Percentiles rank a stretch among this genome's conserved stretches.
These are phyloP conservation scores for Helobdella robusta DNA, from an alignment of 2,888 invertebrate species.

Conservation along the genomic window DNA sequence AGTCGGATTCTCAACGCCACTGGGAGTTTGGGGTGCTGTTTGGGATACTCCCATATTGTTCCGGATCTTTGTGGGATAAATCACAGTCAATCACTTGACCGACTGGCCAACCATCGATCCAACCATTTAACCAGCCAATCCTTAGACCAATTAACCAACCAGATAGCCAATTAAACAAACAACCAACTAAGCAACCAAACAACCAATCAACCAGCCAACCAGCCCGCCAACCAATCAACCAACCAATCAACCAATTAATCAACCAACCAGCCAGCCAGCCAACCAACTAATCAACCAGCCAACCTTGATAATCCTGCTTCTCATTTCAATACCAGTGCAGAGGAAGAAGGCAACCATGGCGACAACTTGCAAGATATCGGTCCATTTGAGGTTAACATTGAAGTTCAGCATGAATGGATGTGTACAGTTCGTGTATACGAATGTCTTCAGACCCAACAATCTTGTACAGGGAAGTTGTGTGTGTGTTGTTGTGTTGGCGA, in stretches of 20 bases:
- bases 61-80: no score
- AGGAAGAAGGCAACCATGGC: conserved; percentile 62
- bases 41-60: no score
- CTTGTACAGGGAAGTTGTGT: conserved; percentile 50
- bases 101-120: no score
- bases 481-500: no score
- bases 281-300: neutral
- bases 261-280: neutral
- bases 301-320: conserved; percentile 31
- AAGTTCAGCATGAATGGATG: conserved; percentile 61
- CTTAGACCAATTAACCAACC: no score
- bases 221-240: neutral
- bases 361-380: conserved; percentile 69
- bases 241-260: neutral
- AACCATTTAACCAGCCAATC: no score
- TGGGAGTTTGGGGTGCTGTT: no score
- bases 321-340: conserved; percentile 57
- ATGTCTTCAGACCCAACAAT: conserved; percentile 62
- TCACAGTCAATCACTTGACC: no score
- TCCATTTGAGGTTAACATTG: conserved; percentile 60
- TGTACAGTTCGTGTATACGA: conserved; percentile 55
- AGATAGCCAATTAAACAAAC: no score
- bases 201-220: neutral
- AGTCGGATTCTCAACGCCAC: no score
- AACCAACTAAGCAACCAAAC: no score